Evolutionary conservation across 2,113 vertebrate genomes (phyloP).

Genomic region (Sclerurus mexicanus): DNA sequence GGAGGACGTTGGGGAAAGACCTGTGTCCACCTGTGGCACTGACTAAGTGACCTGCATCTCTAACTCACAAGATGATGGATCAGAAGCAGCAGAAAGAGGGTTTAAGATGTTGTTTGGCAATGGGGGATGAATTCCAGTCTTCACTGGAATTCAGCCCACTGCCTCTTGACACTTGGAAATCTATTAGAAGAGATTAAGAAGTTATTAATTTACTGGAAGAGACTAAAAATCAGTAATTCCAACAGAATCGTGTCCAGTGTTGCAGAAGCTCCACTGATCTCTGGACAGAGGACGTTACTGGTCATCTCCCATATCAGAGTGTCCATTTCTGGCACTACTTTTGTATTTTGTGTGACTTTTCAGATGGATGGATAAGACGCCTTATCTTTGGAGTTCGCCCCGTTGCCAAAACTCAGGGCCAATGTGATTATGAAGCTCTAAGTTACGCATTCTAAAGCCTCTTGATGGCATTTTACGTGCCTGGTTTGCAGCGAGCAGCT

Average conservation of each 20-base stretch:
- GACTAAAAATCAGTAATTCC: background rate
- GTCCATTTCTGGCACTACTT: background rate
- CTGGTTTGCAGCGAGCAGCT: background rate
- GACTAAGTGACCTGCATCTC: background rate
- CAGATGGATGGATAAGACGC: background rate
- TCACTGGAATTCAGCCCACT: background rate
- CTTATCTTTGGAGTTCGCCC: background rate
- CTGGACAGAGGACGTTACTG: background rate
- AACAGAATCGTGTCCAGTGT: rapidly evolving
- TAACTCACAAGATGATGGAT: rapidly evolving
- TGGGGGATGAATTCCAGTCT: background rate
- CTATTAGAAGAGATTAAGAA: background rate
- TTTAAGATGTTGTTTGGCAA: background rate
- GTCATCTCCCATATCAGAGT: rapidly evolving
- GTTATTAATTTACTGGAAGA: background rate
- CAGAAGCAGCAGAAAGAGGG: background rate
- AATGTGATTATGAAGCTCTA: background rate
- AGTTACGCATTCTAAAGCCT: background rate
- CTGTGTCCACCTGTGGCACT: background rate
- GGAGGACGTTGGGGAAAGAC: background rate
- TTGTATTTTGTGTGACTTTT: background rate
- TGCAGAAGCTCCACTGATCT: background rate
- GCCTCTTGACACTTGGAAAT: background rate
- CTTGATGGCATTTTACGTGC: background rate
- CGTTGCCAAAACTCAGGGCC: background rate